A percentile compares a stretch with the other conserved stretches of the same genome.
These are phyloP conservation scores for Saguinus imperator DNA, from an alignment of 2,113 vertebrate species.

Conservation along the genomic window DNA sequence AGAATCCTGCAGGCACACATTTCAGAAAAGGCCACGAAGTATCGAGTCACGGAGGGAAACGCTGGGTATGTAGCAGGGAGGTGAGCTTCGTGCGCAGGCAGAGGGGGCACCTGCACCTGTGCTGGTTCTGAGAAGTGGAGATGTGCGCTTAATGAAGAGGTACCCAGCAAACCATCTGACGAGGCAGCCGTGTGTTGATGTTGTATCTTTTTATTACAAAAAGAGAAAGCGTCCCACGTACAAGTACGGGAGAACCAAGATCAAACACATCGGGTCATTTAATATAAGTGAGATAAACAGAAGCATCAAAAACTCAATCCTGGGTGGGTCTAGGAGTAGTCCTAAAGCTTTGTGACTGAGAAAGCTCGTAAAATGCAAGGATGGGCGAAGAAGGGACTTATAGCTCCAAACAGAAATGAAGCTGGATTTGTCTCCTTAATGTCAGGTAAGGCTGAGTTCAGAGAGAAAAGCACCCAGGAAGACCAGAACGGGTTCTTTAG, in stretches of 20 bases:
- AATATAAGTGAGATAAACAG: not conserved
- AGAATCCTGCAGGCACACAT: rapidly evolving
- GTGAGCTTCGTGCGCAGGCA: rapidly evolving
- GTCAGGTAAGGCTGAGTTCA: not conserved
- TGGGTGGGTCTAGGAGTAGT: not conserved
- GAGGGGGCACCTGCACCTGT: not conserved
- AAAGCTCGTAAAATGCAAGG: no score
- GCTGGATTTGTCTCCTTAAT: rapidly evolving
- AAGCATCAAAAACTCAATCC: not conserved
- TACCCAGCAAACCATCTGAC: not conserved
- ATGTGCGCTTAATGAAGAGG: rapidly evolving
- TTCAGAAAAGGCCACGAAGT: rapidly evolving
- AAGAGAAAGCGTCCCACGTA: not conserved
- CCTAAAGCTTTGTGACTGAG: rapidly evolving
- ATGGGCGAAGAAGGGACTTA: rapidly evolving
- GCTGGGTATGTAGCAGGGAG: rapidly evolving
- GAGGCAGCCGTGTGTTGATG: not conserved
- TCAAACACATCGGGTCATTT: rapidly evolving
- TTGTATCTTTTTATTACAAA: rapidly evolving
- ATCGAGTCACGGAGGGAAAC: rapidly evolving
- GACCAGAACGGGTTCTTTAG: not conserved
- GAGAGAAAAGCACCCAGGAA: not conserved
- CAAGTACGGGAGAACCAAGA: not conserved
- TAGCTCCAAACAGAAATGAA: not conserved
- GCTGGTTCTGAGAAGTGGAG: not conserved